A percentile compares a stretch with the other conserved stretches of the same genome.
Conservation (phyloP, 2,797 vertebrate genomes). For the Odontamblyopus lacepedii region DNA sequence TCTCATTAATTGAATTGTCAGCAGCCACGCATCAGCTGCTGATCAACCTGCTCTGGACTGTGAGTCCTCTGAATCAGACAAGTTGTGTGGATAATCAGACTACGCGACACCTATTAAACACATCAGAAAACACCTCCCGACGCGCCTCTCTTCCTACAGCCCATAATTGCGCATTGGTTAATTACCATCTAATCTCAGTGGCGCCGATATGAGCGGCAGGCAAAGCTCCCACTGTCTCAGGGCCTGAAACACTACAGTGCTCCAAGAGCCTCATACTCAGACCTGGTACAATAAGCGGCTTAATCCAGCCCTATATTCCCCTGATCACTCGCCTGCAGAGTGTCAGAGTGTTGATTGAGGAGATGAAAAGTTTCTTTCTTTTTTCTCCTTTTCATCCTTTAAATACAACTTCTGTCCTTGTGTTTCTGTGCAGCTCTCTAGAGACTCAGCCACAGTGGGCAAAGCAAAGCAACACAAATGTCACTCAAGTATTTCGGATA, state of each 20-base stretch:
- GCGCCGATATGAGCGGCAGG: conserved; percentile 68
- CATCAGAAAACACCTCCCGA: conserved; percentile 77
- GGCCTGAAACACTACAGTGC: conserved; percentile 53
- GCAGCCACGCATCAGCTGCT: conserved; percentile 57
- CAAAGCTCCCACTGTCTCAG: conserved; percentile 51
- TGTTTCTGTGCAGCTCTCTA: conserved; percentile 24
- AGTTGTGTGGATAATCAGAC: conserved; percentile 77
- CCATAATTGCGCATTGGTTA: conserved; percentile 84
- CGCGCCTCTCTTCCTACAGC: conserved; percentile 67
- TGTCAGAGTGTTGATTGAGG: conserved; percentile 48
- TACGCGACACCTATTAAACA: conserved; percentile 81
- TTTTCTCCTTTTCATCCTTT: conserved; percentile 22
- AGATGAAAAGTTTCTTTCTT: conserved; percentile 41
- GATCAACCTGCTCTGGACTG: conserved; percentile 67
- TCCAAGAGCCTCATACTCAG: conserved; percentile 49
- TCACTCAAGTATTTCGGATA: not conserved
- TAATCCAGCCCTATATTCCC: conserved; percentile 61
- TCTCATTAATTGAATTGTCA: conserved; percentile 79
- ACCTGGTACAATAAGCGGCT: conserved; percentile 64
- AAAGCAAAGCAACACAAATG: not conserved
- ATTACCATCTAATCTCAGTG: conserved; percentile 80
- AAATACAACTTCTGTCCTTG: conserved; percentile 25
- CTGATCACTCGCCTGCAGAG: conserved; percentile 57
- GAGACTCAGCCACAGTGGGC: conserved; percentile 7
- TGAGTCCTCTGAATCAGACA: conserved; percentile 56